A percentile compares a stretch with the other conserved stretches of the same genome.
phyloP scores from a whole-genome alignment of 2,113 vertebrate genomes.

The Daubentonia madagascariensis region DNA sequence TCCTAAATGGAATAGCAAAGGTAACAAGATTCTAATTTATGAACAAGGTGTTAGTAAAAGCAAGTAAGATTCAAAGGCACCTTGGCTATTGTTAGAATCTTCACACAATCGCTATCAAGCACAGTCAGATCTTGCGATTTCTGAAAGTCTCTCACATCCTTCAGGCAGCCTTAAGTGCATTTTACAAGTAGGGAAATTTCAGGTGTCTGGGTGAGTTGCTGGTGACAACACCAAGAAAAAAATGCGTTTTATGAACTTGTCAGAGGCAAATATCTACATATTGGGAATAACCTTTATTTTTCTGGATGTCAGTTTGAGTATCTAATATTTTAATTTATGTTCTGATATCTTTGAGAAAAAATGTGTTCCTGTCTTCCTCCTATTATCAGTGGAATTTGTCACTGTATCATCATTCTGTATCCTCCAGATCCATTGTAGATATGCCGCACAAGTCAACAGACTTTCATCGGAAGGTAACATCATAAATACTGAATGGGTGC shows the following conservation, averaged over 20 bases:
- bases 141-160: neutral
- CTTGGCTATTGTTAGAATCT: neutral
- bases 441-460: neutral
- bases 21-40: slow-evolving; percentile 9
- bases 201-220: neutral
- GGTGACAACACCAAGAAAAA: neutral
- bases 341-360: slow-evolving; percentile 54
- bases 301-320: slow-evolving; percentile 10
- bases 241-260: slow-evolving; percentile 26
- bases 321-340: slow-evolving; percentile 65
- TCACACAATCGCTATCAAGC: neutral
- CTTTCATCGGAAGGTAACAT: neutral
- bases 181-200: neutral
- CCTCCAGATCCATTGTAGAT: neutral
- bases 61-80: neutral
- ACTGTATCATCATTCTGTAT: neutral
- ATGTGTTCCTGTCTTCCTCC: neutral
- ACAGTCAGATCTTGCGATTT: neutral
- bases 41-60: neutral
- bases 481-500: neutral
- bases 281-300: slow-evolving; percentile 59
- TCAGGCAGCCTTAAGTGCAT: neutral
- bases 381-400: slow-evolving; percentile 15
- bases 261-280: neutral
- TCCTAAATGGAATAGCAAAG: slow-evolving; percentile 34